A percentile compares a stretch with the other conserved stretches of the same genome.
Conservation (phyloP, 2,888 invertebrate genomes). For the Ligdia adustata region DNA sequence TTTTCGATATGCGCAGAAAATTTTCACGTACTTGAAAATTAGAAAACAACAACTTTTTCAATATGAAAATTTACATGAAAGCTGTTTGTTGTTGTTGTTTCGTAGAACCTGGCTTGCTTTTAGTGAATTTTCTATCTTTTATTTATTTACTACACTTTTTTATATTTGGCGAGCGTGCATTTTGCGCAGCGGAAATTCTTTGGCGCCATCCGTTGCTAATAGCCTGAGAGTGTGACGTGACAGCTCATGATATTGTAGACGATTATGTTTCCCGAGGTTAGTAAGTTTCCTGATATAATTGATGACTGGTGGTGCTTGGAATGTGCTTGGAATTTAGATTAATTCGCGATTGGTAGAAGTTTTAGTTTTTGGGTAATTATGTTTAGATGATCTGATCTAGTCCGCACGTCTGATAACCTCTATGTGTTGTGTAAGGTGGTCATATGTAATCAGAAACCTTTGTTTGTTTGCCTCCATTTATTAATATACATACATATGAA, state of each 20-base stretch:
- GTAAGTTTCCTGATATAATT: slow-evolving; percentile 7
- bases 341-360: slow-evolving; percentile 2
- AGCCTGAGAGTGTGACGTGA: slow-evolving; percentile 17
- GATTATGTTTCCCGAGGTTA: background rate
- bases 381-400: no score
- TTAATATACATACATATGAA: no score
- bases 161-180: background rate
- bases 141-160: background rate
- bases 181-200: slow-evolving; percentile 6
- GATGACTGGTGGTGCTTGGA: no score
- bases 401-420: no score
- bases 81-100: background rate
- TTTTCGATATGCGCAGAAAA: slow-evolving; percentile 4
- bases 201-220: slow-evolving; percentile 15
- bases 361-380: no score
- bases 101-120: slow-evolving; percentile 1
- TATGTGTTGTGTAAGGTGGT: no score
- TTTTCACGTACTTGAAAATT: background rate
- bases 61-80: slow-evolving; percentile 2
- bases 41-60: slow-evolving; percentile 6
- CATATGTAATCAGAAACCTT: no score
- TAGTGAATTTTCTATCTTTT: background rate
- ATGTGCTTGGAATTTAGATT: background rate
- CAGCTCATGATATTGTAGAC: slow-evolving; percentile 7
- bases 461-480: no score